These are phyloP conservation scores for Thera obeliscata DNA, from an alignment of 2,888 invertebrate genomes.

Conservation along the genomic window DNA sequence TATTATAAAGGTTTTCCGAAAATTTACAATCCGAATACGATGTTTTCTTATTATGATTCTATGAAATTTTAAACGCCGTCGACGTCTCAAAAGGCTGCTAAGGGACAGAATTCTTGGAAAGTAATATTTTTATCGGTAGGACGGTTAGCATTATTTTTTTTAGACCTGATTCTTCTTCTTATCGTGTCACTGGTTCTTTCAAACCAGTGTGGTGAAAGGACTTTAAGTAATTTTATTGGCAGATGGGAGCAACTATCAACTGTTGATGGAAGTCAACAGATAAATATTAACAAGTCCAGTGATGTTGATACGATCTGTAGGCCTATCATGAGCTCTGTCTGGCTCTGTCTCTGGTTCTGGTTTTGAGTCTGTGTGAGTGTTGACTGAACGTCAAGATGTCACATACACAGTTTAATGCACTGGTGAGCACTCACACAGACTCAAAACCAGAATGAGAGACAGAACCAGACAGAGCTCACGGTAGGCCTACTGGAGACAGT, in stretches of 20 bases:
- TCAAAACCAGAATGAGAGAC: too few species aligned
- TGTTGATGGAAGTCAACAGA: conserved; percentile 30
- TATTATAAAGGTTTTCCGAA: conserved; percentile 53
- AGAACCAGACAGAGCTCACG: too few species aligned
- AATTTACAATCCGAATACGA: conserved; percentile 18
- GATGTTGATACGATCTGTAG: conserved; percentile 24
- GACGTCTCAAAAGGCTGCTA: conserved; percentile 11
- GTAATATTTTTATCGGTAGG: conserved; percentile 29
- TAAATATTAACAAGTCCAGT: conserved; percentile 35
- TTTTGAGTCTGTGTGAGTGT: too few species aligned
- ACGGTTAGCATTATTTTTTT: too few species aligned
- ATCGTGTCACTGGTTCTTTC: too few species aligned
- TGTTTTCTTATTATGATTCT: conserved; percentile 13
- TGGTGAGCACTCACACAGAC: too few species aligned
- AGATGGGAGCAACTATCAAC: conserved; percentile 18
- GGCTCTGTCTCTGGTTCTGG: too few species aligned
- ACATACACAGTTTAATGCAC: too few species aligned
- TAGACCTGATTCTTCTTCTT: too few species aligned
- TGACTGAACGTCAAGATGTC: too few species aligned
- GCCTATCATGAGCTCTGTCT: too few species aligned
- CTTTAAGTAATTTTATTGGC: not conserved
- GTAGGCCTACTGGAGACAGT: conserved; percentile 10
- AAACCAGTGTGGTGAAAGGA: too few species aligned
- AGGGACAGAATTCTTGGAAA: conserved; percentile 33
- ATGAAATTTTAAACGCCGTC: conserved; percentile 32